Percentiles rank a stretch among this genome's conserved stretches.
These are phyloP conservation scores for Spea multiplicata DNA, from an alignment of 2,113 vertebrate species.

Conservation along the genomic window DNA sequence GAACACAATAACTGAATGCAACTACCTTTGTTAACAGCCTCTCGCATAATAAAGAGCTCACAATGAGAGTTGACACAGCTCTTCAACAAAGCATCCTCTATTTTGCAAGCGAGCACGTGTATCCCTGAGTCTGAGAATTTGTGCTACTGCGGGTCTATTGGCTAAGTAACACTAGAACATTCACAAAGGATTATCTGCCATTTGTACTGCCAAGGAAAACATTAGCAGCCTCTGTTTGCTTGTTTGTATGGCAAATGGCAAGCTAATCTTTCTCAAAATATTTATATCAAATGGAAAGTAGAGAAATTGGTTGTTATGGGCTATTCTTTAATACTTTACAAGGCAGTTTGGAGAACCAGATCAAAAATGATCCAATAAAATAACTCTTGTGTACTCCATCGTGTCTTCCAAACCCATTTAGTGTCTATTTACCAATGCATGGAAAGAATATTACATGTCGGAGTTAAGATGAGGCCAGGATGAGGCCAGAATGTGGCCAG, in stretches of 20 bases:
- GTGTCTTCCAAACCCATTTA: too few species aligned
- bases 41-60: constrained; percentile 40
- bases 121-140: constrained; percentile 31
- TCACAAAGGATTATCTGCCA: constrained; percentile 46
- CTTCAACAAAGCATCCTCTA: constrained; percentile 48
- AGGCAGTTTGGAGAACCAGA: too few species aligned
- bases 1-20: constrained; percentile 24
- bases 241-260: background rate
- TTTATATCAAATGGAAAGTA: background rate
- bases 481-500: too few species aligned
- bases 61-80: constrained; percentile 40
- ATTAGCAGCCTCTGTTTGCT: constrained; percentile 23
- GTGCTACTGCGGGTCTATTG: constrained; percentile 37
- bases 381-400: too few species aligned
- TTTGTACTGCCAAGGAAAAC: constrained; percentile 47
- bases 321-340: too few species aligned
- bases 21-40: constrained; percentile 30
- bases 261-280: background rate
- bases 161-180: constrained; percentile 54
- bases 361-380: too few species aligned
- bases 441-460: too few species aligned
- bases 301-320: too few species aligned
- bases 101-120: constrained; percentile 25
- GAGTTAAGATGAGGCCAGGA: too few species aligned
- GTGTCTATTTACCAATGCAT: too few species aligned